phyloP scores from a whole-genome alignment of 1,140 invertebrate genomes.

The Tetramorium simillimum region DNA sequence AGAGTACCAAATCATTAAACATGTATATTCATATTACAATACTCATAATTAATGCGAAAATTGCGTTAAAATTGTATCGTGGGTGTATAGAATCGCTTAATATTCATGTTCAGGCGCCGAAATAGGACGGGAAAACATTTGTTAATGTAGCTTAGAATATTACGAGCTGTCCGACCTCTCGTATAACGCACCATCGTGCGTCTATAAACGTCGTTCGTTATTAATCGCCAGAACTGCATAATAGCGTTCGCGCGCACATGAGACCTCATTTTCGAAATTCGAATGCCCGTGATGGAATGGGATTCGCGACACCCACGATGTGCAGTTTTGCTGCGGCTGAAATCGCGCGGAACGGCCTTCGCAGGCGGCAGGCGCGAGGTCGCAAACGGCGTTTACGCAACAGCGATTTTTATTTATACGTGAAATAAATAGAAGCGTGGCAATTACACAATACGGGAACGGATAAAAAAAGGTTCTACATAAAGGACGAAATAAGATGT shows the following conservation, averaged over 20 bases:
- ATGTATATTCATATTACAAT: neutral
- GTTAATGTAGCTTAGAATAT: constrained; percentile 41
- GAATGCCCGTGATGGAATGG: constrained; percentile 11
- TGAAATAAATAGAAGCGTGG: neutral
- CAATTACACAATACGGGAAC: neutral
- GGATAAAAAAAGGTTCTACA: neutral
- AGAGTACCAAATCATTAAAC: neutral
- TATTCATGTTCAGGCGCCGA: neutral
- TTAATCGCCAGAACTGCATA: constrained; percentile 42
- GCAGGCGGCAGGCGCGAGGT: neutral
- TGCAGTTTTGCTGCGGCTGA: neutral
- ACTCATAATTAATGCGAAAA: neutral
- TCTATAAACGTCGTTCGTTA: constrained; percentile 39
- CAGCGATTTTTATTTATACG: constrained; percentile 6
- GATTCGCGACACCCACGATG: constrained; percentile 8
- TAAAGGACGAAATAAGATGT: neutral
- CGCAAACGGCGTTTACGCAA: neutral
- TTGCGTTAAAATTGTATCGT: neutral
- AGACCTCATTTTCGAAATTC: constrained; percentile 40
- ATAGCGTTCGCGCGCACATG: constrained; percentile 13
- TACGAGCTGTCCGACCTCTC: constrained; percentile 12
- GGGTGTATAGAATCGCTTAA: neutral
- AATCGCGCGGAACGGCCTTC: constrained; percentile 40
- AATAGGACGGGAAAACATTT: constrained; percentile 33
- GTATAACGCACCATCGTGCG: neutral